Evolutionary conservation across 1,140 invertebrate species (phyloP).

Genomic region (Conus ventricosus): DNA sequence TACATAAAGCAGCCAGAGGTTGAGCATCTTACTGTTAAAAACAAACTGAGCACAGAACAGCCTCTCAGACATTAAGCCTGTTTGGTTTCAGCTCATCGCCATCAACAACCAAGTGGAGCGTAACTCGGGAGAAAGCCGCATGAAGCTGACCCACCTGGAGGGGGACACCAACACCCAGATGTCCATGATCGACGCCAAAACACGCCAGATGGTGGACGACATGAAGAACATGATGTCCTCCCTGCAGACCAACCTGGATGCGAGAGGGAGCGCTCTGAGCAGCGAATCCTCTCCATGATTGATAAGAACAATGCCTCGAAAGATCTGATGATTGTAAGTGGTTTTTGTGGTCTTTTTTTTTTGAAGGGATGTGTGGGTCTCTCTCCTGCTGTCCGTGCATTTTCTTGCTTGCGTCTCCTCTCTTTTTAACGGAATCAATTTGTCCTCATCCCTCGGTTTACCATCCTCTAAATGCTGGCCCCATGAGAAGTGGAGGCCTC

Average conservation of each 20-base stretch:
- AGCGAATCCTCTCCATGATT: constrained; percentile 55
- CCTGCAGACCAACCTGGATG: constrained; percentile 55
- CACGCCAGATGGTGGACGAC: constrained; percentile 68
- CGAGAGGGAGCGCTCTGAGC: constrained; percentile 68
- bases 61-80: too few relatives aligned
- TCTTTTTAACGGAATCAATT: too few relatives aligned
- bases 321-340: constrained; percentile 56
- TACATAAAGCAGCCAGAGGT: too few relatives aligned
- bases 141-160: constrained; percentile 68
- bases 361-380: too few relatives aligned
- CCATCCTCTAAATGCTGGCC: too few relatives aligned
- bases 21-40: background rate
- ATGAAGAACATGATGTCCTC: constrained; percentile 59
- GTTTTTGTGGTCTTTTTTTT: background rate
- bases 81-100: constrained; percentile 54
- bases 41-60: background rate
- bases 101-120: constrained; percentile 62
- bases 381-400: too few relatives aligned
- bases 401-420: too few relatives aligned
- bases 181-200: constrained; percentile 65
- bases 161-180: constrained; percentile 67
- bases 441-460: too few relatives aligned
- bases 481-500: too few relatives aligned
- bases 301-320: constrained; percentile 57
- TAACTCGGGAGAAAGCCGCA: constrained; percentile 56